Percentiles rank a stretch among this genome's conserved stretches.
Evolutionary conservation across 2,113 vertebrate species (phyloP).

Genomic region (Philantomba maxwellii): DNA sequence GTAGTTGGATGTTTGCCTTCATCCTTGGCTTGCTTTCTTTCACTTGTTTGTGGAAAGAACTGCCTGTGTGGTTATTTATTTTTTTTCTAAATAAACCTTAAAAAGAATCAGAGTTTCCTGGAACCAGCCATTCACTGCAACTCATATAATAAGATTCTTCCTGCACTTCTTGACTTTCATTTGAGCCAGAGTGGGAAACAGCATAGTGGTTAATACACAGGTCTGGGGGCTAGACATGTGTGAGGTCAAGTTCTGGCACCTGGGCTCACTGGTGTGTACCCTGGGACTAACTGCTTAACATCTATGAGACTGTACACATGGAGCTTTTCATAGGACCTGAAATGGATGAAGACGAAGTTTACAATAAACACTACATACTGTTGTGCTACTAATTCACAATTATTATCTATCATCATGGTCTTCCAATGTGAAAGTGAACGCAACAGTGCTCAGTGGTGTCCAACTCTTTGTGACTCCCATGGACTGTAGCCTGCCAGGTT

Average conservation of each 20-base stretch:
- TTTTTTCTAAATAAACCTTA: slow-evolving; percentile 26
- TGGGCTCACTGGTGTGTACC: background rate
- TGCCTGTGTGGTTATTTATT: background rate
- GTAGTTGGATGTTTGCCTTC: background rate
- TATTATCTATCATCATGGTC: background rate
- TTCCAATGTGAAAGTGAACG: background rate
- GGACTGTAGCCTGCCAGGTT: background rate
- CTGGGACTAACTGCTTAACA: background rate
- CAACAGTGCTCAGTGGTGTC: background rate
- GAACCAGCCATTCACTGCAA: background rate
- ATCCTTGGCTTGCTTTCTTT: background rate
- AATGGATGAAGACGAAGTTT: background rate
- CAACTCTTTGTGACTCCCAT: background rate
- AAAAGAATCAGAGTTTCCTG: slow-evolving; percentile 15
- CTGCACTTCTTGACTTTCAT: background rate
- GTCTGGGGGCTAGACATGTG: background rate
- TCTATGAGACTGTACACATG: background rate
- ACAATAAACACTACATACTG: background rate
- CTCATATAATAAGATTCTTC: background rate
- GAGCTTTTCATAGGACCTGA: background rate
- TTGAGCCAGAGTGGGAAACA: background rate
- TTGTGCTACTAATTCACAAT: background rate
- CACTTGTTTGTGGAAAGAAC: background rate
- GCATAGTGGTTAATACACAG: background rate
- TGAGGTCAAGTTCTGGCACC: background rate